Conservation (phyloP, 2,888 invertebrate species). For the Drosophila villosipedis region DNA sequence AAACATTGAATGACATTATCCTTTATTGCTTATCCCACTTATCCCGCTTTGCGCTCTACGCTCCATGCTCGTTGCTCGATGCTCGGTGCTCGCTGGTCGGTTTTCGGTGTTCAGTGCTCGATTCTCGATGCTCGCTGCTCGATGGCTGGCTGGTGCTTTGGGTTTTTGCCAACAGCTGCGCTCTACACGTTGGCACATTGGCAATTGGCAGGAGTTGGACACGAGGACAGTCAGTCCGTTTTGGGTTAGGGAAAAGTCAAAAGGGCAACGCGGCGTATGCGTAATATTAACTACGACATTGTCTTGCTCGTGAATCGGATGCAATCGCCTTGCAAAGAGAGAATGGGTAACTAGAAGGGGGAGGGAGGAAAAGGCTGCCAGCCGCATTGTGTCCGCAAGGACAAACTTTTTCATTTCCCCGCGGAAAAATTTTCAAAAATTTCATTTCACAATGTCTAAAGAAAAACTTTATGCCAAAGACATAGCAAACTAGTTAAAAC, state of each 20-base stretch:
- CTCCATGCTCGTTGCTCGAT: slow-evolving; percentile 18
- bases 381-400: slow-evolving; percentile 78
- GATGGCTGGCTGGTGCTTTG: slow-evolving; percentile 14
- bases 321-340: slow-evolving; percentile 15
- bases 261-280: slow-evolving; percentile 77
- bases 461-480: slow-evolving; percentile 79
- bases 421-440: slow-evolving; percentile 81
- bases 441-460: slow-evolving; percentile 78
- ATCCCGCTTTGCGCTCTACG: slow-evolving; percentile 54
- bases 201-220: slow-evolving; percentile 53
- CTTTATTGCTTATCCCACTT: slow-evolving; percentile 82
- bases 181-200: slow-evolving; percentile 61
- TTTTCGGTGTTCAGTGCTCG: slow-evolving; percentile 16
- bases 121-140: slow-evolving; percentile 8
- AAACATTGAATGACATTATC: slow-evolving; percentile 83
- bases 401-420: slow-evolving; percentile 82
- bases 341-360: background rate
- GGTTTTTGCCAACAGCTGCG: slow-evolving; percentile 60
- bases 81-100: slow-evolving; percentile 8
- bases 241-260: slow-evolving; percentile 66
- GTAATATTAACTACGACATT: slow-evolving; percentile 76
- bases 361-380: slow-evolving; percentile 33
- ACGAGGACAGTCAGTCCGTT: slow-evolving; percentile 15
- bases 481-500: slow-evolving; percentile 78
- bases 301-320: slow-evolving; percentile 31